A percentile compares a stretch with the other conserved stretches of the same genome.
These are phyloP conservation scores for Eristalis tenax DNA, from an alignment of 2,888 invertebrate species.

Conservation along the genomic window DNA sequence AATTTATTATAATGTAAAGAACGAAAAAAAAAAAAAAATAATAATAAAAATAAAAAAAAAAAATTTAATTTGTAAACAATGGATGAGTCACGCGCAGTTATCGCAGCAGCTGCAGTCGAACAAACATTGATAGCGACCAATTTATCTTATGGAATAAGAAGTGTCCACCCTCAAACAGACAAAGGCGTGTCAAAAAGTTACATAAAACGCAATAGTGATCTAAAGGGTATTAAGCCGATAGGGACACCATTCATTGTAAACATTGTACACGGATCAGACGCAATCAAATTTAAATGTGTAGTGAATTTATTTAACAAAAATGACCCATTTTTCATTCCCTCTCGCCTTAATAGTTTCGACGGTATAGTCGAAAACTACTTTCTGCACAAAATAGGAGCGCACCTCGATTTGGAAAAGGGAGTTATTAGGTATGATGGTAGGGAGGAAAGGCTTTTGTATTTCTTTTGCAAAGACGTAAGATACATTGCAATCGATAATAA, in stretches of 20 bases:
- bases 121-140: slow-evolving; percentile 9
- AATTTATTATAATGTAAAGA: background rate
- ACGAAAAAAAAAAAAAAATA: background rate
- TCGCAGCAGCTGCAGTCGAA: slow-evolving; percentile 6
- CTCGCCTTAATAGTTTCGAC: slow-evolving; percentile 25
- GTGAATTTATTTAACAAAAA: slow-evolving; percentile 20
- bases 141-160: slow-evolving; percentile 3
- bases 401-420: slow-evolving; percentile 28
- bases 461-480: background rate
- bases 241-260: slow-evolving; percentile 9
- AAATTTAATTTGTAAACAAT: background rate
- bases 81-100: background rate
- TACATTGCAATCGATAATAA: background rate
- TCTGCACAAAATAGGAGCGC: slow-evolving; percentile 19
- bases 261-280: slow-evolving; percentile 8
- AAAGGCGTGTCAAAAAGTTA: slow-evolving; percentile 10
- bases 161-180: slow-evolving; percentile 35
- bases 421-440: background rate
- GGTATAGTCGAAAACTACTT: slow-evolving; percentile 16
- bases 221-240: background rate
- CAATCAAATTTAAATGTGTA: slow-evolving; percentile 10
- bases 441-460: slow-evolving; percentile 14
- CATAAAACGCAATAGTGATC: background rate
- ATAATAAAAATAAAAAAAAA: too few species aligned
- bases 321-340: slow-evolving; percentile 13